Conservation (phyloP, 2,888 invertebrate species). For the Ophion ellenae region DNA sequence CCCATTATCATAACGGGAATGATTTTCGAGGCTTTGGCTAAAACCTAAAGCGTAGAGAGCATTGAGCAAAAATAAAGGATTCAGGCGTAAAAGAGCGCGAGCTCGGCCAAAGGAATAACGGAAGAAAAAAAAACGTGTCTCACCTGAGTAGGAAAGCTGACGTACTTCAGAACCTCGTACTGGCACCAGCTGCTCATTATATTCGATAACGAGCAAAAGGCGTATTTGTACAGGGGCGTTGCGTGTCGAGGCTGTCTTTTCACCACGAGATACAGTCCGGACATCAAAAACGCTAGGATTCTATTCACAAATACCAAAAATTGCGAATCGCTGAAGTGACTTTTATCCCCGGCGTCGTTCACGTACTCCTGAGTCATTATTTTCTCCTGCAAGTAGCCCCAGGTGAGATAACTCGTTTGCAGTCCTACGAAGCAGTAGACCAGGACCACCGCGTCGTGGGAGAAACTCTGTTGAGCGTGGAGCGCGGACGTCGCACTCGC, state of each 20-base stretch:
- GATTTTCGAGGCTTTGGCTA: conserved; percentile 99
- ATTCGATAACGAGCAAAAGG: conserved; percentile 98
- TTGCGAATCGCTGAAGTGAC: conserved; percentile 96
- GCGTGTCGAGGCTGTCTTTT: conserved; percentile 88
- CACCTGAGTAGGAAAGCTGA: conserved; percentile 98
- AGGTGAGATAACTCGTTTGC: conserved; percentile 95
- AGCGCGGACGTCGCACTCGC: conserved; percentile 70
- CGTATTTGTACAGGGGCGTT: conserved; percentile 97
- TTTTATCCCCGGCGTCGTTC: conserved; percentile 87
- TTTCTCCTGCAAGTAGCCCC: conserved; percentile 99
- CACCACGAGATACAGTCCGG: conserved; percentile 87
- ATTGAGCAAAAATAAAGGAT: background rate
- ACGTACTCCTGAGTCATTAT: conserved; percentile 96
- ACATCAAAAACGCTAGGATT: conserved; percentile 92
- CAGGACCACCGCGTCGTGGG: conserved; percentile 87
- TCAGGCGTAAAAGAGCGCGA: background rate
- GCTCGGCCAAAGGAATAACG: background rate
- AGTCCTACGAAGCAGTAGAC: conserved; percentile 94
- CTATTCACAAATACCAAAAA: conserved; percentile 98
- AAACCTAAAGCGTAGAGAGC: conserved; percentile 84
- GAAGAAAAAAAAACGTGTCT: conserved; percentile 34
- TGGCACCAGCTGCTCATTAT: conserved; percentile 99
- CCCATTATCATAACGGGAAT: conserved; percentile 99
- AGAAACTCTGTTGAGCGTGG: conserved; percentile 84
- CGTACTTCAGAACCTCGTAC: conserved; percentile 99